These are phyloP conservation scores for Enhydra lutris DNA, from an alignment of 2,113 vertebrate genomes.

Conservation along the genomic window DNA sequence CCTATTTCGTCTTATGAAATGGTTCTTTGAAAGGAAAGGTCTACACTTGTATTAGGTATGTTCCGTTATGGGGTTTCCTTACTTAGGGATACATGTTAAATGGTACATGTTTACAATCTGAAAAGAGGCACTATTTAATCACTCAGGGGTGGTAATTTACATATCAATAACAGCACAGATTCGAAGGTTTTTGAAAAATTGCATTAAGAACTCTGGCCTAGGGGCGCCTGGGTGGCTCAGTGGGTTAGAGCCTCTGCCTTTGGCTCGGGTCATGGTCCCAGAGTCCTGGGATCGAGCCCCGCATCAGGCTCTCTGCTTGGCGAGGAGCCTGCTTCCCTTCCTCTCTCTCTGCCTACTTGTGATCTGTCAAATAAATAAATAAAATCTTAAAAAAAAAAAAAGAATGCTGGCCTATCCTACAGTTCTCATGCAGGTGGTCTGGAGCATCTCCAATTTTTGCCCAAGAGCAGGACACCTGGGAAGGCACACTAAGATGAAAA, in stretches of 20 bases:
- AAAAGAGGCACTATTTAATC: neutral
- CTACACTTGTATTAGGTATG: neutral
- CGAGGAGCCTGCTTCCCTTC: too few species aligned
- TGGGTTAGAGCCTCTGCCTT: too few species aligned
- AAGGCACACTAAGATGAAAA: too few species aligned
- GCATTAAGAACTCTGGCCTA: neutral
- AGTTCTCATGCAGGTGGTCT: accelerated
- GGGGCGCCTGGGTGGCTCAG: too few species aligned
- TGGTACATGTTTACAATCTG: neutral
- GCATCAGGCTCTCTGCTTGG: too few species aligned
- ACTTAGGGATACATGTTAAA: neutral
- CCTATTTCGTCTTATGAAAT: neutral
- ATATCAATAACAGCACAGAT: neutral
- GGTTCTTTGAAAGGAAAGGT: neutral
- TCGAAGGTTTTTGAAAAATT: neutral
- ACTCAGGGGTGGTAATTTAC: neutral
- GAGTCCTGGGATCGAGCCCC: too few species aligned
- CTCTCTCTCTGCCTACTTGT: too few species aligned
- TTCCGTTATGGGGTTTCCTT: neutral
- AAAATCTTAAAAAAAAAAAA: too few species aligned
- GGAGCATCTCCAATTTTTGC: neutral
- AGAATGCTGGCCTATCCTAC: neutral
- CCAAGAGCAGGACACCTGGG: neutral
- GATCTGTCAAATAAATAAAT: too few species aligned
- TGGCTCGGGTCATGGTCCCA: too few species aligned